Evolutionary conservation across 2,113 vertebrate species (phyloP).

Genomic region (Eurystomus gularis): DNA sequence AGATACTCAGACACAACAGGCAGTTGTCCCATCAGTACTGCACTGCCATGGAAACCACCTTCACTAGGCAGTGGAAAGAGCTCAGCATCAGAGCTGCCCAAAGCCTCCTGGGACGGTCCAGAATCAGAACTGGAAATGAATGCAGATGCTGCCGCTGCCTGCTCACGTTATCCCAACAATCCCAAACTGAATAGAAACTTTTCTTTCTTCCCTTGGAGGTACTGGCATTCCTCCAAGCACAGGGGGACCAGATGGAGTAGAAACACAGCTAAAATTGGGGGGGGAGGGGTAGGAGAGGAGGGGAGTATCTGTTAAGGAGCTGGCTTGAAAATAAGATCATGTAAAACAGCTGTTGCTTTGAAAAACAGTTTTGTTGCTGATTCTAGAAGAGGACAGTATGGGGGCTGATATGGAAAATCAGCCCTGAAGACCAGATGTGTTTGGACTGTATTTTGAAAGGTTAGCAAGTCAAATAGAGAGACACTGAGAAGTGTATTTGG

Average conservation of each 20-base stretch:
- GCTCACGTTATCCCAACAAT: background rate
- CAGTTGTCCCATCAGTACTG: background rate
- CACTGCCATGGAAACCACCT: background rate
- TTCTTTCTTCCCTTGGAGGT: background rate
- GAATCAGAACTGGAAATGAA: background rate
- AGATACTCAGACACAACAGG: background rate
- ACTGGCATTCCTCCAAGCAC: conserved; percentile 9
- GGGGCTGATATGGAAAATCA: background rate
- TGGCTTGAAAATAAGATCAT: conserved; percentile 1
- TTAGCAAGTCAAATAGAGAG: background rate
- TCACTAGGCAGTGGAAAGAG: background rate
- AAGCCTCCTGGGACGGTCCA: background rate
- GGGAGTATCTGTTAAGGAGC: background rate
- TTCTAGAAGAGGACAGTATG: background rate
- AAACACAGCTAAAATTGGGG: background rate
- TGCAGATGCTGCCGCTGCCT: background rate
- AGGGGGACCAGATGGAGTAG: conserved; percentile 26
- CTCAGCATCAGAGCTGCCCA: background rate
- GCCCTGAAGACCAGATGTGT: background rate
- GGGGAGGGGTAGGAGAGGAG: too few species aligned
- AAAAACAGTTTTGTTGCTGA: background rate
- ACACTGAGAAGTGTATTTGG: fast-evolving
- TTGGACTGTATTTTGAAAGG: background rate
- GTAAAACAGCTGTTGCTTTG: conserved; percentile 12
- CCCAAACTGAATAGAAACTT: background rate